Evolutionary conservation across 2,888 invertebrate genomes (phyloP).

Genomic region (Apocheima hispidaria): DNA sequence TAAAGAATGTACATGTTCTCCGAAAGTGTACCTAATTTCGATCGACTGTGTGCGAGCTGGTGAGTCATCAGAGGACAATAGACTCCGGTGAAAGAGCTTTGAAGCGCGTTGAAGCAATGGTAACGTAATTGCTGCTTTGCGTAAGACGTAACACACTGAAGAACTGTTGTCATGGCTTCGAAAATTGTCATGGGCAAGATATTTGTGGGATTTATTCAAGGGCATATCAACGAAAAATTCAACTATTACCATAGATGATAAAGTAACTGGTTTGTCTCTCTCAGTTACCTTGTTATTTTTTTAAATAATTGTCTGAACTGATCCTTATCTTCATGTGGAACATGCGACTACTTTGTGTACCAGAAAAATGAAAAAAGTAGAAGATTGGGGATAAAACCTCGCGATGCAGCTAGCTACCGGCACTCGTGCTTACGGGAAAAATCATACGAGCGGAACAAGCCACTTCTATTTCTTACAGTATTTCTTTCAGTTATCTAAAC

Average conservation of each 20-base stretch:
- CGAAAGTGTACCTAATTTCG: constrained; percentile 47
- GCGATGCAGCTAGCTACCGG: too few species aligned
- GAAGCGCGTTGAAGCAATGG: constrained; percentile 35
- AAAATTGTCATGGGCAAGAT: not conserved
- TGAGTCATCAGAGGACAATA: constrained; percentile 36
- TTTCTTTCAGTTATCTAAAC: not conserved
- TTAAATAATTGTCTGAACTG: too few species aligned
- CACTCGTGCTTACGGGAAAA: too few species aligned
- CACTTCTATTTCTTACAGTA: too few species aligned
- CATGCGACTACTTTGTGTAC: too few species aligned
- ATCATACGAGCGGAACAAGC: too few species aligned
- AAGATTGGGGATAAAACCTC: too few species aligned
- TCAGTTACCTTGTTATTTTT: too few species aligned
- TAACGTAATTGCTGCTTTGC: constrained; percentile 35
- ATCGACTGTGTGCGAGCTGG: constrained; percentile 30
- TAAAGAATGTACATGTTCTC: constrained; percentile 41
- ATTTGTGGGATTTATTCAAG: constrained; percentile 1
- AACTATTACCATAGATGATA: too few species aligned
- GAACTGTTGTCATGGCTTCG: constrained; percentile 19
- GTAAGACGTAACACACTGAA: constrained; percentile 29
- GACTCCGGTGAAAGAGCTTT: constrained; percentile 32
- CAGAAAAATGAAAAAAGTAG: too few species aligned
- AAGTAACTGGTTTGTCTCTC: too few species aligned
- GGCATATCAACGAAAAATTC: not conserved
- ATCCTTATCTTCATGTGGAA: too few species aligned